Percentiles rank a stretch among this genome's conserved stretches.
phyloP scores from a whole-genome alignment of 2,113 vertebrate genomes.

The Campylorhamphus procurvoides region DNA sequence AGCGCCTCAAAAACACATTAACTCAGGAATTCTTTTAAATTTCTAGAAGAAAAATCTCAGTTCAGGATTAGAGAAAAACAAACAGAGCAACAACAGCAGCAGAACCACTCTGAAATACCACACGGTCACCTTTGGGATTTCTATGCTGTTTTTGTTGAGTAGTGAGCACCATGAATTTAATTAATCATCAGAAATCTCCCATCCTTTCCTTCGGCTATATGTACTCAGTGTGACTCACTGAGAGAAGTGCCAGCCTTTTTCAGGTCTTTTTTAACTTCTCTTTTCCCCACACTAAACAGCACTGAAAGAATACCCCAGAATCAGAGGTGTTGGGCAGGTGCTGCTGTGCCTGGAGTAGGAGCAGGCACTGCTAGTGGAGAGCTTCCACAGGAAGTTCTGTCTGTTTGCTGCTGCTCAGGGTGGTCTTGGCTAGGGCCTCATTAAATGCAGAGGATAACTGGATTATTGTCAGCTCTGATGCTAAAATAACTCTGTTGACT shows the following conservation, averaged over 20 bases:
- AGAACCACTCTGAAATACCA: not conserved
- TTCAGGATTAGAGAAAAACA: not conserved
- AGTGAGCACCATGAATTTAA: not conserved
- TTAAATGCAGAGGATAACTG: not conserved
- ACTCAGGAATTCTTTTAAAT: conserved; percentile 29
- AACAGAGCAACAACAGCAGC: not conserved
- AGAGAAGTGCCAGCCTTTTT: not conserved
- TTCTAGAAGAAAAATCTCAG: not conserved
- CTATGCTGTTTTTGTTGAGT: not conserved
- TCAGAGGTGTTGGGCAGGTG: not conserved
- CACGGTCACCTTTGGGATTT: not conserved
- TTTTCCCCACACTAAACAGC: not conserved
- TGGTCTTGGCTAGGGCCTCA: not conserved
- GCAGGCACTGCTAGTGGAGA: not conserved
- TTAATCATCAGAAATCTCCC: not conserved
- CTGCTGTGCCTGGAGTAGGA: not conserved
- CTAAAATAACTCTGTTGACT: not conserved
- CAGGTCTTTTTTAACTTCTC: rapidly evolving
- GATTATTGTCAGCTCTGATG: not conserved
- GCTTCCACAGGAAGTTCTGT: not conserved
- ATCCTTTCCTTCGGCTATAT: not conserved
- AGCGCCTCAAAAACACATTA: conserved; percentile 14
- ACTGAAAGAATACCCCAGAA: not conserved
- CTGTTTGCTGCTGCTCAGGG: not conserved
- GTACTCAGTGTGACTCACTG: not conserved